Base-by-base conservation (phyloP, 2,888 invertebrate species). In the Brenthis daphne region DNA sequence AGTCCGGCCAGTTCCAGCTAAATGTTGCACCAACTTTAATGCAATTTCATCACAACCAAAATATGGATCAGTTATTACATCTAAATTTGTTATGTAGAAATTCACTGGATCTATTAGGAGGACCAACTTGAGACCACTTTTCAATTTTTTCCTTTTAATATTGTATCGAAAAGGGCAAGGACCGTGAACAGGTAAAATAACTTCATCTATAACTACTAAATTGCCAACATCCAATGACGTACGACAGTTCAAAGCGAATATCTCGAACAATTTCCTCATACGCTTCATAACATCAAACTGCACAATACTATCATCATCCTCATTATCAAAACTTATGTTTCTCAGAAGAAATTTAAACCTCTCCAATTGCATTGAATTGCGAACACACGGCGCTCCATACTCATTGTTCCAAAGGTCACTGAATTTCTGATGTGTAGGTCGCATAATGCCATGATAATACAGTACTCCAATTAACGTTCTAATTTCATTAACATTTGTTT, bases 161-260 rank as follows among this genome's bases (percentile, higher is more conserved):
- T 83, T 78, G 77, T 88, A 91, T 72, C 88, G 82, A 76, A 92
- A 92, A 58, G 92, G 87, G 74, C 92, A 92, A 68, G 90, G 89
- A 29, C 92, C 91, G 72, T 85, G 85, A 75, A 90, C 85, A 54
- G 90, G 90, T 63, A 89, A 79, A 70, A 93, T 82, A 69, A 88
- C 82, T 79, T 93, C 92, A 82, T 92, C 93, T 74, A 92, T 80
- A 54, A 90, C 89, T 6, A 81, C 87, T 53, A 79, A 74, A 71
- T 84, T 84, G 50, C 84, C 84, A 56, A 89, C 81, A 48, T 86
- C 84, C 72, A 84, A 83, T 65, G 85, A 81, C 69, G 83, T 85
- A 77, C 90, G 85, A 74, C 92, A 91, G 78, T 93, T 93, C 77
- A 87, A 79, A 43, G 89, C 85, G 72, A 93, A 93, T 69, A 89